Conservation (phyloP, 2,888 invertebrate genomes). For the Ethmia dodecea region DNA sequence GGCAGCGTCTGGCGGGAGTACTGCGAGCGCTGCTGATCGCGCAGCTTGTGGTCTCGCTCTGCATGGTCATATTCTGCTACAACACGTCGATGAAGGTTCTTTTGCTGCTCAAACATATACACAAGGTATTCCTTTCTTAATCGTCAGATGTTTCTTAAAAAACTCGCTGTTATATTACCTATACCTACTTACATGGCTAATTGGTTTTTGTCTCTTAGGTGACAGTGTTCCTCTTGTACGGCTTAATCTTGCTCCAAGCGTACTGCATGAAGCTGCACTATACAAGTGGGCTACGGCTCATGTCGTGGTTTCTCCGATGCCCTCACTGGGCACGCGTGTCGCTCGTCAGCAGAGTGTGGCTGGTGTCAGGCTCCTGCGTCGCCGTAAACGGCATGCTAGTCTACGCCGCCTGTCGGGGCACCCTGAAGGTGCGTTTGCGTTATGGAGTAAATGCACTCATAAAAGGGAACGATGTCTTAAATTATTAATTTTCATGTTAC, state of each 20-base stretch:
- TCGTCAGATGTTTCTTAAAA: too few species aligned
- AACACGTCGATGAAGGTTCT: conserved; percentile 58
- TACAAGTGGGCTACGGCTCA: conserved; percentile 56
- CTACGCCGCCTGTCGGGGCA: conserved; percentile 53
- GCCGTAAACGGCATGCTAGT: conserved; percentile 58
- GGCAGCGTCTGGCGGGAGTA: conserved; percentile 53
- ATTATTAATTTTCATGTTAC: too few species aligned
- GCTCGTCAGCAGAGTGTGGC: conserved; percentile 43
- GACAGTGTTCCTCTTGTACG: conserved; percentile 55
- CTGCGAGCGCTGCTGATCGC: conserved; percentile 59
- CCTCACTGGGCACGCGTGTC: conserved; percentile 52
- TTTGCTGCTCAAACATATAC: conserved; percentile 53
- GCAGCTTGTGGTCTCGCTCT: conserved; percentile 57
- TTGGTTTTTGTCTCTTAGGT: conserved; percentile 31
- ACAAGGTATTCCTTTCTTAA: too few species aligned
- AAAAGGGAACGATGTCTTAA: too few species aligned
- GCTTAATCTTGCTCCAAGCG: conserved; percentile 55
- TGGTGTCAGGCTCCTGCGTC: conserved; percentile 43
- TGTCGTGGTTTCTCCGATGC: conserved; percentile 46
- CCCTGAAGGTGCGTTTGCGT: conserved; percentile 45
- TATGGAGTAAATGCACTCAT: too few species aligned
- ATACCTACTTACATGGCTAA: too few species aligned
- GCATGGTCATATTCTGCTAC: conserved; percentile 65
- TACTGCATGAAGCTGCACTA: conserved; percentile 70
- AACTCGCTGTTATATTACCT: too few species aligned